Conservation (phyloP, 2,113 vertebrate genomes). For the Etia nguti region DNA sequence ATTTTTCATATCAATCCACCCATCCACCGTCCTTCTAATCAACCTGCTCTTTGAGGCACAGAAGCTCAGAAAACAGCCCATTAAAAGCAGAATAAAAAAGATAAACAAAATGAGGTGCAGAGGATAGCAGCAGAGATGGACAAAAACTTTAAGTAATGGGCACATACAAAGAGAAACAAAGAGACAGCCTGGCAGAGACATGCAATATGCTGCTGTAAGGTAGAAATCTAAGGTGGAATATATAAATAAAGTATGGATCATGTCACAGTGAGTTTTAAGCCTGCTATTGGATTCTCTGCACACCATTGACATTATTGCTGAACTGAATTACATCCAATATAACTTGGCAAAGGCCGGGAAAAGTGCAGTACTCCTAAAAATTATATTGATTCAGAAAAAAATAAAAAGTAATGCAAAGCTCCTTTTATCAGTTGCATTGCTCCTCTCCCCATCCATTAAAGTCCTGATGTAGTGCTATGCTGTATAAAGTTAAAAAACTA, state of each 20-base stretch:
- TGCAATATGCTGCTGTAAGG: neutral
- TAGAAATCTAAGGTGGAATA: slow-evolving; percentile 18
- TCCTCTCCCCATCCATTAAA: neutral
- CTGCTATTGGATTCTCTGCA: neutral
- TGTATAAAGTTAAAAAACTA: neutral
- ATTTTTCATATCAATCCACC: neutral
- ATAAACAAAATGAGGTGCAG: neutral
- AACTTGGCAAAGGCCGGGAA: neutral
- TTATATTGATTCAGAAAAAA: neutral
- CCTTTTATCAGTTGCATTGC: neutral
- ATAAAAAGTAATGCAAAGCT: neutral
- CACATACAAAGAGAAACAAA: neutral
- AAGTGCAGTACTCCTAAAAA: neutral
- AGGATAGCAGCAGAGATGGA: neutral
- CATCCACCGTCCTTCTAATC: neutral
- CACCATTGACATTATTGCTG: slow-evolving; percentile 2
- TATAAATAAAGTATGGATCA: slow-evolving; percentile 25
- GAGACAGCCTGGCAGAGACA: neutral
- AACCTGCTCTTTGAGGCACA: neutral
- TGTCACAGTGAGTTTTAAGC: slow-evolving; percentile 10
- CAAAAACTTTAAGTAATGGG: neutral
- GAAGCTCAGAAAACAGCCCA: neutral
- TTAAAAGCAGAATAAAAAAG: neutral
- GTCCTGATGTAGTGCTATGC: neutral
- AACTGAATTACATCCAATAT: slow-evolving; percentile 2